These are phyloP conservation scores for Agrochola litura DNA, from an alignment of 2,888 invertebrate species.

Conservation along the genomic window DNA sequence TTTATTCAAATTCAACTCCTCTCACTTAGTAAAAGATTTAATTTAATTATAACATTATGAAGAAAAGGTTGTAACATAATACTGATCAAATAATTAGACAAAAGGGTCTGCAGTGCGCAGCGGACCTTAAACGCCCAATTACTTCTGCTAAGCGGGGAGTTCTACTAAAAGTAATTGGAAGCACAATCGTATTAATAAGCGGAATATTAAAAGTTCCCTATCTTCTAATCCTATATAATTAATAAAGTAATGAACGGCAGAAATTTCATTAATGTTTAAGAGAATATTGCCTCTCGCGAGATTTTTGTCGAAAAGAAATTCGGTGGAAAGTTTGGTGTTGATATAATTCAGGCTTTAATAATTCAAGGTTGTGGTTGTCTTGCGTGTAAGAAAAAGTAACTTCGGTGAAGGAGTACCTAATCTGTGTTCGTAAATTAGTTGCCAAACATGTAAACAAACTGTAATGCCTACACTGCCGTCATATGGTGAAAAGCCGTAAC, in stretches of 20 bases:
- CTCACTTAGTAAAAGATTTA: conserved; percentile 16
- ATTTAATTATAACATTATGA: conserved; percentile 36
- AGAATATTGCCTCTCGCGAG: conserved; percentile 24
- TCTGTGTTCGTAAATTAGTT: too few relatives aligned
- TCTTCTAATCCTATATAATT: conserved; percentile 55
- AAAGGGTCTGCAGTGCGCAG: conserved; percentile 38
- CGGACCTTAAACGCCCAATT: conserved; percentile 57
- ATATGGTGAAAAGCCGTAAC: too few relatives aligned
- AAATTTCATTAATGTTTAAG: conserved; percentile 41
- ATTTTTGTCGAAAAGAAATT: conserved; percentile 20
- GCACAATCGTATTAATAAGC: conserved; percentile 54
- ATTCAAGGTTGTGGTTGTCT: neutral
- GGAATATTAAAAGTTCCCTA: conserved; percentile 50
- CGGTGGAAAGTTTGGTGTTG: conserved; percentile 4
- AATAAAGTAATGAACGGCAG: conserved; percentile 52
- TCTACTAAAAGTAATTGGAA: conserved; percentile 52
- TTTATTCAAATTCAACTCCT: conserved; percentile 6
- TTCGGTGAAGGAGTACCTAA: neutral
- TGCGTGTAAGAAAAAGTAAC: neutral
- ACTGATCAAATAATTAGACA: conserved; percentile 54
- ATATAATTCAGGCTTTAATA: conserved; percentile 2
- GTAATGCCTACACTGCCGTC: too few relatives aligned
- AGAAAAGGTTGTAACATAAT: conserved; percentile 38
- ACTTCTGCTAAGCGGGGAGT: conserved; percentile 44
- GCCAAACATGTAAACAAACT: too few relatives aligned